Conservation (phyloP, 2,888 invertebrate genomes). For the Coronaproctus castanopsis region DNA sequence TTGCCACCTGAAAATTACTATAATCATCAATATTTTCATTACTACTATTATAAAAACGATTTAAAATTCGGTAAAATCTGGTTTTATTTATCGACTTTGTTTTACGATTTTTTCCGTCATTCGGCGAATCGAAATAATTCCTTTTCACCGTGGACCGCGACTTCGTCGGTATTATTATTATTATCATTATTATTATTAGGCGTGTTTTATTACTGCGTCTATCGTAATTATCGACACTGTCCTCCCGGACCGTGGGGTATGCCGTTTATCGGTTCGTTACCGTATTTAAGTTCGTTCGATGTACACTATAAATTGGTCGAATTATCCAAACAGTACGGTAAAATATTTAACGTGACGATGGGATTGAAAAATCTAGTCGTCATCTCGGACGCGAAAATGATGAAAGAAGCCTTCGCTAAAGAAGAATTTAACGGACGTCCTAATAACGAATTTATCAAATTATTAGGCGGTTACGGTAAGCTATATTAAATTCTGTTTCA, state of each 20-base stretch:
- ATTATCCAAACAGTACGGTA: conserved; percentile 56
- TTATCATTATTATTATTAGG: too few species aligned
- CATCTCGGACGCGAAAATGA: conserved; percentile 64
- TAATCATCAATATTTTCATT: too few species aligned
- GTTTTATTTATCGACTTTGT: too few species aligned
- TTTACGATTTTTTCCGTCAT: too few species aligned
- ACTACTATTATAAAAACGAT: too few species aligned
- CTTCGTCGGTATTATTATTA: too few species aligned
- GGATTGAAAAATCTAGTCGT: conserved; percentile 69
- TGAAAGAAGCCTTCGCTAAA: conserved; percentile 63
- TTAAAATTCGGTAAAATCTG: background rate
- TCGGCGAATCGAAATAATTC: too few species aligned
- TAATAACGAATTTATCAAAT: conserved; percentile 62
- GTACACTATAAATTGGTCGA: conserved; percentile 59
- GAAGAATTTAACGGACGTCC: conserved; percentile 79
- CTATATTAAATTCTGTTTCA: conserved; percentile 20
- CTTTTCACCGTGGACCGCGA: too few species aligned
- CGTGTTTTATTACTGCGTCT: too few species aligned
- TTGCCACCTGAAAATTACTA: too few species aligned
- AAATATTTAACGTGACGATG: conserved; percentile 57
- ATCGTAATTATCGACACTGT: conserved; percentile 27
- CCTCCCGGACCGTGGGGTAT: conserved; percentile 80
- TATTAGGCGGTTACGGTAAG: conserved; percentile 77
- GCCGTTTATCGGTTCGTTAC: conserved; percentile 63
- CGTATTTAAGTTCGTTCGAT: conserved; percentile 49